Base-by-base conservation (phyloP, 1,140 invertebrate species). In the Pogonomyrmex californicus region DNA sequence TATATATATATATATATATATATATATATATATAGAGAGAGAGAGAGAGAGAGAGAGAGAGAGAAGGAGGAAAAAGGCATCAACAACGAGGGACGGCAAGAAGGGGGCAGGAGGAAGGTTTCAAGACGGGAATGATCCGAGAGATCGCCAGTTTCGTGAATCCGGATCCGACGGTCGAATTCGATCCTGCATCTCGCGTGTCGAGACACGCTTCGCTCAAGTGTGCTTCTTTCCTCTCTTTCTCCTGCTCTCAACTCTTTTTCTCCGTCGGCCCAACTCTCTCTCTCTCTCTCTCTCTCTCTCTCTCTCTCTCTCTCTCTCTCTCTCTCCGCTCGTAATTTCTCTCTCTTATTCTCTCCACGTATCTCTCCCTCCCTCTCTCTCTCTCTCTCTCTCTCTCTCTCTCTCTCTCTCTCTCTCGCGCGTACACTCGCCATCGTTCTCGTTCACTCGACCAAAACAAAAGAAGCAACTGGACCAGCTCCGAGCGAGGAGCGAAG, bases 191-290 rank as follows among this genome's bases (percentile, higher is more conserved):
- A 91, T 94, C 93, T 94, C 93, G 93, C 93, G 93, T 94, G 92
- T 94, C 92, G 92, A 90, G 93, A 94, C 93, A 94, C 93, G 93
- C 93, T 94, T 93, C 92, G 93, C 91, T 94, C 91, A 93, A 92
- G 89, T 86, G 90, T 90, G 89, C 87, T 88, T 91, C 88, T 87
- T 85, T 87, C 86, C 90, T 93, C 87, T 90, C 87, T 90, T 88
- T 88, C 86, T 65, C 41, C 33, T 14, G 30, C 49, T 85, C 71
- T 81, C 68, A 58, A 51, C 62, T 30, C 7, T 63, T 54, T 71
- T 65, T 36, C 56, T 14, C 9, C 33, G 41, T 65, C 49, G 4
- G 1, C 36, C 10, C 47, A 33, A 14, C 17, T n/a, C n/a, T n/a
- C n/a, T n/a, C n/a, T n/a, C n/a, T n/a, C n/a, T n/a, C n/a, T n/a